Base-by-base conservation (phyloP, 2,888 invertebrate species). In the Drosophila barbarae region DNA sequence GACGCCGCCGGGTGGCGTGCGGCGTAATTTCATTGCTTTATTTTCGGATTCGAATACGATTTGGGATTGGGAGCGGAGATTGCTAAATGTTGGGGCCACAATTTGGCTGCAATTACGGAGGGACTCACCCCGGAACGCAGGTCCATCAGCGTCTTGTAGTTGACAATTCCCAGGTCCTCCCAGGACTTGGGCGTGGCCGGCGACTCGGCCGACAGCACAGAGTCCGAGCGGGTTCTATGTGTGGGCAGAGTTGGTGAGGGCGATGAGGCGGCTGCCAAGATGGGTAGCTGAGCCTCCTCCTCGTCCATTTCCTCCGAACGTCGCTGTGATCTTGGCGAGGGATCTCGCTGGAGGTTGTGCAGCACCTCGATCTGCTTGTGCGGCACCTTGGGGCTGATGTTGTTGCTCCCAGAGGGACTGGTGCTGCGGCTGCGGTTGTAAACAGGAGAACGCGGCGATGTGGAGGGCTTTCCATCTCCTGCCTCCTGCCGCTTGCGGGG, bases 101-200 rank as follows among this genome's bases (percentile, higher is more conserved):
- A 69, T 50, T 64, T 38, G 8, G 26, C 21, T 55, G 46, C 46
- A 65, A 66, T 66, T 65, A 65, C 15, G 46, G 36, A 8, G 6
- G n/a, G 28, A 86, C 90, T 90, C 89, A 94, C 94, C 91, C 93
- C 93, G 70, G 93, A 93, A 76, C 93, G 93, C 47, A 94, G 90
- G 82, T 94, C 93, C 73, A 92, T 91, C 21, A 93, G 87, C 6
- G 93, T 91, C 63, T 92, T 91, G 61, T 90, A 90, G 50, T 93
- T 92, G 13, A 94, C 91, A 30, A 93, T 88, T 8, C 91, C 91
- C 38, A 93, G 86, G 35, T 92, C 92, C 77, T 94, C 93, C 93
- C 93, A 93, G 35, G 86, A 86, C 34, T 77, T 87, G 81, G 56
- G 88, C 55, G 77, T 74, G n/a, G 54, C 50, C 5, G 70, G 57